A percentile compares a stretch with the other conserved stretches of the same genome.
Evolutionary conservation across 2,113 vertebrate genomes (phyloP).

Genomic region (Syngnathus floridae): DNA sequence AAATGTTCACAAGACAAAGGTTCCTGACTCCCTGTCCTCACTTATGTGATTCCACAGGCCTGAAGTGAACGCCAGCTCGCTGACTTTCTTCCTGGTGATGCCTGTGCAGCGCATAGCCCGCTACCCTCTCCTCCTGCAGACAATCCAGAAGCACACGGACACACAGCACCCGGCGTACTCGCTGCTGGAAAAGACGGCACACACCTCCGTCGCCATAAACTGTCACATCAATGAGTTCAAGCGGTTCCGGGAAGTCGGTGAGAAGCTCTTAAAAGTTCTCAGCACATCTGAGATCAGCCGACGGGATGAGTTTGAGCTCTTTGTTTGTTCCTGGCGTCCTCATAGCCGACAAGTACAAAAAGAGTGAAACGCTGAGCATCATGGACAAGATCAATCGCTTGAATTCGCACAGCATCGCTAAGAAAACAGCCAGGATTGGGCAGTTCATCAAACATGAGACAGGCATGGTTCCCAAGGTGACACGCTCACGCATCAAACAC

Average conservation of each 20-base stretch:
- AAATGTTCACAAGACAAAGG: neutral
- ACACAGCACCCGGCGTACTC: conserved; percentile 56
- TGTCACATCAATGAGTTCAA: conserved; percentile 93
- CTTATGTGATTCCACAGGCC: conserved; percentile 65
- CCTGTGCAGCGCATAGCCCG: conserved; percentile 90
- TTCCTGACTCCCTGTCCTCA: neutral
- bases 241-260: conserved; percentile 89
- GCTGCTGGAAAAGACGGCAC: conserved; percentile 69
- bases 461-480: conserved; percentile 81
- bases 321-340: neutral
- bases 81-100: conserved; percentile 91
- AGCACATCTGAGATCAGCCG: neutral
- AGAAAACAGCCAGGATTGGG: conserved; percentile 87
- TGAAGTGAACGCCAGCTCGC: conserved; percentile 77
- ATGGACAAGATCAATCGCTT: conserved; percentile 83
- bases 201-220: conserved; percentile 79
- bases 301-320: neutral
- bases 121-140: conserved; percentile 87
- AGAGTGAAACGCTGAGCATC: conserved; percentile 78
- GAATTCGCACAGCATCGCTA: conserved; percentile 87
- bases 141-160: conserved; percentile 84
- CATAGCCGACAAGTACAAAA: conserved; percentile 88
- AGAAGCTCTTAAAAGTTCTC: conserved; percentile 41
- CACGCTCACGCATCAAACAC: neutral
- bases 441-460: conserved; percentile 86